These are phyloP conservation scores for Oxygymnocypris stewartii DNA, from an alignment of 2,113 vertebrate genomes.

Conservation along the genomic window DNA sequence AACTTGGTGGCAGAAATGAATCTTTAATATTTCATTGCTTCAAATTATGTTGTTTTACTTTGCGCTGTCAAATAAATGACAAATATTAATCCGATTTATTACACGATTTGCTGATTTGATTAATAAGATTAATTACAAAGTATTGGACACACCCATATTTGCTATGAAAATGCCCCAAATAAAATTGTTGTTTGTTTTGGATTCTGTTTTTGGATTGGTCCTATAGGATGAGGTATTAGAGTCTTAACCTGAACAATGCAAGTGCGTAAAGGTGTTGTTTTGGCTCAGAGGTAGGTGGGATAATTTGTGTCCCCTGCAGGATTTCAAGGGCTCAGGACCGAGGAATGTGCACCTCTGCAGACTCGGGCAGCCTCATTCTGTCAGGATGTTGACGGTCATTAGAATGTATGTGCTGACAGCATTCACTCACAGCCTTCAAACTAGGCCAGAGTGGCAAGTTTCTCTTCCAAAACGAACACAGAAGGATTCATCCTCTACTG, in stretches of 20 bases:
- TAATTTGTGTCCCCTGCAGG: not conserved
- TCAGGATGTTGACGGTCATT: slow-evolving; percentile 59
- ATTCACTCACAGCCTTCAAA: slow-evolving; percentile 60
- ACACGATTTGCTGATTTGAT: no score
- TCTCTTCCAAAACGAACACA: not conserved
- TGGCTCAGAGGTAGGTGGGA: not conserved
- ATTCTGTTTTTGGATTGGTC: not conserved
- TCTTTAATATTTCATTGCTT: not conserved
- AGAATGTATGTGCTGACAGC: slow-evolving; percentile 58
- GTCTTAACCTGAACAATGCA: not conserved
- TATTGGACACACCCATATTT: not conserved
- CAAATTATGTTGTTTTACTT: not conserved
- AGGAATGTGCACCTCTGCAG: slow-evolving; percentile 30
- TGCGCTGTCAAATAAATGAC: not conserved
- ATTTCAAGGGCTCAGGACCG: slow-evolving; percentile 7
- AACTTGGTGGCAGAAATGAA: not conserved
- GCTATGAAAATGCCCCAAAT: not conserved
- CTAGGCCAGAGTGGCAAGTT: slow-evolving; percentile 58
- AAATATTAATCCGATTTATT: not conserved
- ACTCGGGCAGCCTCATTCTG: slow-evolving; percentile 67
- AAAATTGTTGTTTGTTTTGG: not conserved
- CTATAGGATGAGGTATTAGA: not conserved
- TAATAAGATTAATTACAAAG: no score
- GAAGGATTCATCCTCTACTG: not conserved
- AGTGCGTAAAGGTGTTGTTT: not conserved